A percentile compares a stretch with the other conserved stretches of the same genome.
These are phyloP conservation scores for Calycopis cecrops DNA, from an alignment of 1,140 invertebrate genomes.

Conservation along the genomic window DNA sequence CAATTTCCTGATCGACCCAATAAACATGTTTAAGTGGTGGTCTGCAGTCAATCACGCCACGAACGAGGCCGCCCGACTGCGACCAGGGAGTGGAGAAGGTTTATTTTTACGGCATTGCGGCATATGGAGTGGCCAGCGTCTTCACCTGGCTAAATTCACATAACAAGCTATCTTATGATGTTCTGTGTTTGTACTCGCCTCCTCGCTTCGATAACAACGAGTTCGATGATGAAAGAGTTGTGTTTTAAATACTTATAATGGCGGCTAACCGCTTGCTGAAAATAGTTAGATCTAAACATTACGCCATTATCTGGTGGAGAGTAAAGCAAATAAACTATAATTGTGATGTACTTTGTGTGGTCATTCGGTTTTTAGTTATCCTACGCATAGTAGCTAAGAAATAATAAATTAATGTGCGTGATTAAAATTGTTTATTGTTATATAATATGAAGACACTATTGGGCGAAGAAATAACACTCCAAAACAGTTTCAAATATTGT, in stretches of 20 bases:
- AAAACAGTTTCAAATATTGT: too few species aligned
- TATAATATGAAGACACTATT: too few species aligned
- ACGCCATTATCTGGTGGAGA: not conserved
- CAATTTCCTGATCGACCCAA: slow-evolving; percentile 63
- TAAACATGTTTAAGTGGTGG: slow-evolving; percentile 52
- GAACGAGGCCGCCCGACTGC: slow-evolving; percentile 45
- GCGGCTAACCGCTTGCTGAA: too few species aligned
- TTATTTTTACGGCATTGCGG: slow-evolving; percentile 63
- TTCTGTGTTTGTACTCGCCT: slow-evolving; percentile 2
- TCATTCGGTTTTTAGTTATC: too few species aligned
- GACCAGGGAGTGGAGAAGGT: slow-evolving; percentile 42
- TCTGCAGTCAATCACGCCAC: slow-evolving; percentile 56
- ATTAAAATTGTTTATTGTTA: too few species aligned
- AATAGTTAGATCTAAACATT: too few species aligned
- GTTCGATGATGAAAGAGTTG: not conserved
- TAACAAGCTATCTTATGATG: slow-evolving; percentile 15
- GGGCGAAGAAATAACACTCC: too few species aligned
- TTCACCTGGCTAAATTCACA: slow-evolving; percentile 25
- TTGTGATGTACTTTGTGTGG: too few species aligned
- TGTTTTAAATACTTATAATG: not conserved
- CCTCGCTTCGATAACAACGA: not conserved
- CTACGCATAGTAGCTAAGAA: too few species aligned
- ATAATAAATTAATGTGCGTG: too few species aligned
- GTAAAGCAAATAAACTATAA: not conserved
- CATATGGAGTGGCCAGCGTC: slow-evolving; percentile 29